Base-by-base conservation (phyloP, 2,888 invertebrate genomes). In the Eucriotettix oculatus region DNA sequence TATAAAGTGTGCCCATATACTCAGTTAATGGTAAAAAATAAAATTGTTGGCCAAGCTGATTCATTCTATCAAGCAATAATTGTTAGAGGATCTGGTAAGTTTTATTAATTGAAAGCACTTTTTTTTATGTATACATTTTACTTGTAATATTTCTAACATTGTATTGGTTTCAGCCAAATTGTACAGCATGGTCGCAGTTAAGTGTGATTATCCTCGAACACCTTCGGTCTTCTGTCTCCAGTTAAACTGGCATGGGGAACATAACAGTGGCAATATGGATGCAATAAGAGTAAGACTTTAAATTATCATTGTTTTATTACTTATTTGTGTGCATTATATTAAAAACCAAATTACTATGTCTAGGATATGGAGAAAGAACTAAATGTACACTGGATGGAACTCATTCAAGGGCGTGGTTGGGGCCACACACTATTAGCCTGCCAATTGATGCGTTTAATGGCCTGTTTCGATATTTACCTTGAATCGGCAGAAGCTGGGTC, bases 381-480 rank as follows among this genome's bases (percentile, higher is more conserved):
- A 9, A 88, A 91, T 69, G 79, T 86, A 0, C 79, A 84, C 70
- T 83, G 65, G 63, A 58, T 53, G 54, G 66, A 64, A 59, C 68
- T 71, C 56, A 67, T 69, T 52, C 69, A 70, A 44, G 69, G 70
- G 40, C 66, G 66, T 10, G 69, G 70, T 40, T 74, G 72, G 62
- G 73, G 74, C 53, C 73, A 76, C 67, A 78, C 82, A 55, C 74
- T 95, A 17, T 66, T 78, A 58, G 80, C 88, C n/a, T 79, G 82
- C n/a, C 93, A 94, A 74, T 76, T 95, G 61, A 82, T 86, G 62
- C 82, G 88, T 59, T 75, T 93, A 52, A 79, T 91, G 68, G 84
- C 86, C 62, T 90, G 88, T 70, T 81, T 94, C 63, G 95, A 96
- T 71, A 84, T 95, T 63, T 86, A 87, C 67, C 75, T 95, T 59